Conservation (phyloP, 2,113 vertebrate species). For the Psittacula cyanocephala region DNA sequence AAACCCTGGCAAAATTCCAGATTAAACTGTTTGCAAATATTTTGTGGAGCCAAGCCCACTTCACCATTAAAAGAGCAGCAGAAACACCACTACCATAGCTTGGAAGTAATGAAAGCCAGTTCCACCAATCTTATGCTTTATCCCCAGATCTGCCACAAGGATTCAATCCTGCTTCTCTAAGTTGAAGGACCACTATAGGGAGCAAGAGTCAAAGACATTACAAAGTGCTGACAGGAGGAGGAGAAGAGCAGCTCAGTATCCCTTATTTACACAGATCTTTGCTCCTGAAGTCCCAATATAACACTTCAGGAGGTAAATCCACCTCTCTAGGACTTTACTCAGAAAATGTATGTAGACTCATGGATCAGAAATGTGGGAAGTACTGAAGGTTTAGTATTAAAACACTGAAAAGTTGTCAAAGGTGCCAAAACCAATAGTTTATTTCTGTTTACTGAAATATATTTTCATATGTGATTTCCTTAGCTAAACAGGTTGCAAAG, state of each 20-base stretch:
- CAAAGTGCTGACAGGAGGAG: neutral
- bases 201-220: neutral
- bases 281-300: neutral
- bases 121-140: neutral
- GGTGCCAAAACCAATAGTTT: neutral
- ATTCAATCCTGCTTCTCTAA: neutral
- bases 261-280: neutral
- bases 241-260: neutral
- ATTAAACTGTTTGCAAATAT: slow-evolving; percentile 15
- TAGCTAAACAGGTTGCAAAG: neutral
- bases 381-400: neutral
- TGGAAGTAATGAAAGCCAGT: neutral
- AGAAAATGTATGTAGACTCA: neutral
- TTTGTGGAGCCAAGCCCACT: neutral
- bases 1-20: slow-evolving; percentile 46
- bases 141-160: neutral
- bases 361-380: neutral
- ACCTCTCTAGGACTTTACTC: neutral
- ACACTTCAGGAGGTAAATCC: neutral
- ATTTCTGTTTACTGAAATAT: neutral
- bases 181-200: neutral
- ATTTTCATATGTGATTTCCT: neutral
- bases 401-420: neutral
- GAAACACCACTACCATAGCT: neutral
- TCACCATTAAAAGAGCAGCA: neutral